Evolutionary conservation across 2,888 invertebrate genomes (phyloP).

Genomic region (Drosophila mulleri): DNA sequence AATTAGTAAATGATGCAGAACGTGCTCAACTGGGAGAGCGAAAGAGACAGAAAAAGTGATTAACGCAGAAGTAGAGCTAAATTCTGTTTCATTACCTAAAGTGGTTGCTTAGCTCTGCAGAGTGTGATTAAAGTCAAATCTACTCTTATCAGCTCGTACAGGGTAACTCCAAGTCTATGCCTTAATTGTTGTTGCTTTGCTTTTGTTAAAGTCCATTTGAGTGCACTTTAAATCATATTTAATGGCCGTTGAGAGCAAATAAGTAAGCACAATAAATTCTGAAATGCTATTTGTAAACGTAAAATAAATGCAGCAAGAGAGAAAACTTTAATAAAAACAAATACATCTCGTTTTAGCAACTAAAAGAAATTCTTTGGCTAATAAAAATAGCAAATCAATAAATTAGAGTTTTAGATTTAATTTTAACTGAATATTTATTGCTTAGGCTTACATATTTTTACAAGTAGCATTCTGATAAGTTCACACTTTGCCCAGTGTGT

Average conservation of each 20-base stretch:
- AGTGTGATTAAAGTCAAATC: too few species aligned
- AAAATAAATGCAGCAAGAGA: constrained; percentile 32
- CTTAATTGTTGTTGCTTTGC: background rate
- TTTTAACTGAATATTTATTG: background rate
- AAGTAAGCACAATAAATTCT: constrained; percentile 48
- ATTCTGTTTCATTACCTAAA: too few species aligned
- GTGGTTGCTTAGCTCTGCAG: background rate
- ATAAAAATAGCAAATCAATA: background rate
- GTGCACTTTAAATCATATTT: constrained; percentile 62
- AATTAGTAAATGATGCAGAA: background rate
- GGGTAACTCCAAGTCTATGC: background rate
- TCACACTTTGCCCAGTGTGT: background rate
- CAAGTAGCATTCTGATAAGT: background rate
- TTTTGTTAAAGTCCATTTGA: constrained; percentile 25
- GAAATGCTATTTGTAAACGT: constrained; percentile 39
- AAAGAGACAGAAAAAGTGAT: background rate
- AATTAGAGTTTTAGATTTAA: background rate
- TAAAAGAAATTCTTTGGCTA: constrained; percentile 18
- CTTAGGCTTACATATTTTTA: background rate
- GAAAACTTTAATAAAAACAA: constrained; percentile 21
- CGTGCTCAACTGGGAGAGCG: too few species aligned
- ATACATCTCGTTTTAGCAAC: too few species aligned
- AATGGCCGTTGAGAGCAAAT: constrained; percentile 43
- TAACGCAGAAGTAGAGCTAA: too few species aligned
- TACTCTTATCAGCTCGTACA: background rate